Evolutionary conservation across 2,113 vertebrate genomes (phyloP).

Genomic region (Neogobius melanostomus): DNA sequence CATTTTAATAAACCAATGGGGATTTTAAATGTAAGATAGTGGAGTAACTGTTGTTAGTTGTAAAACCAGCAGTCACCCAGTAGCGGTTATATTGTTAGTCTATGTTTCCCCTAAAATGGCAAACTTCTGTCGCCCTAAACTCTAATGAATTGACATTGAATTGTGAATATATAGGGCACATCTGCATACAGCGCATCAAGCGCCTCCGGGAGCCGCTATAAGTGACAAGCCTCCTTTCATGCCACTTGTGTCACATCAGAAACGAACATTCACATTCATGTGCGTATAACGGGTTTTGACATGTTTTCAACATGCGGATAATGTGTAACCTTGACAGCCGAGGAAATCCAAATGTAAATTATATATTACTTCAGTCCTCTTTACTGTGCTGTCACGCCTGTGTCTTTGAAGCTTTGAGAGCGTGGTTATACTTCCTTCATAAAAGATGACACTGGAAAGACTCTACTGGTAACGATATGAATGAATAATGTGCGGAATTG

Average conservation of each 20-base stretch:
- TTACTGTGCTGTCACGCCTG: not conserved
- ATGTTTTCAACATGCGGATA: not conserved
- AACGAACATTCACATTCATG: not conserved
- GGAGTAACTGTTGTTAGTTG: no score
- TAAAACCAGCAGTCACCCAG: no score
- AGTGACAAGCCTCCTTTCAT: no score
- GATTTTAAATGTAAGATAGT: no score
- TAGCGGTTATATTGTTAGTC: no score
- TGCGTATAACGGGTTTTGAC: slow-evolving; percentile 2
- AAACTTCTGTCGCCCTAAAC: no score
- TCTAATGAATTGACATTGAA: no score
- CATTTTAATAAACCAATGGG: no score
- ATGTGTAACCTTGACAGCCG: slow-evolving; percentile 4
- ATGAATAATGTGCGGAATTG: not conserved
- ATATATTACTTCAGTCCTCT: not conserved
- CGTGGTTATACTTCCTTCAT: not conserved
- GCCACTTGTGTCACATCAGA: not conserved
- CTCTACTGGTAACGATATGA: not conserved
- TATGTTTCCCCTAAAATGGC: no score
- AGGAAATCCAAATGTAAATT: slow-evolving; percentile 5
- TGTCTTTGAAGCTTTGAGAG: slow-evolving; percentile 1
- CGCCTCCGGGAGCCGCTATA: no score
- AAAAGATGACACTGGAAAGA: not conserved
- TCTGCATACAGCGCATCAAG: no score
- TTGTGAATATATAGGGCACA: no score